Base-by-base conservation (phyloP, 2,113 vertebrate species). In the Nothobranchius kuhntae region DNA sequence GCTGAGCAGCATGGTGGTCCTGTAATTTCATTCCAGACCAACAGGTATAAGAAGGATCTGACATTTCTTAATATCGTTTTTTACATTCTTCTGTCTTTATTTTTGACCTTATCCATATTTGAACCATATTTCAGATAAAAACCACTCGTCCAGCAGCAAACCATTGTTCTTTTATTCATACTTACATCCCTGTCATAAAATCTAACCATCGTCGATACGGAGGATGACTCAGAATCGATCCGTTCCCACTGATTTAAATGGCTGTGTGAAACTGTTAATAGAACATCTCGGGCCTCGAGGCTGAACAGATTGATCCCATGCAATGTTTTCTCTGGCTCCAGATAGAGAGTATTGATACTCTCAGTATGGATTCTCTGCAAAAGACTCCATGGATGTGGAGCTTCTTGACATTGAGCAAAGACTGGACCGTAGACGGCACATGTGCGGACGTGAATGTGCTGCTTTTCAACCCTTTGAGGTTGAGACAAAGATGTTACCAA, bases 201-300 rank as follows among this genome's bases (percentile, higher is more conserved):
- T 78, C 13, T 68, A 61, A 53, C 56, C 65, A 47, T 79, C 77
- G 60, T 63, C 60, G 54, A 89, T 79, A 75, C 53, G 50, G 54
- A 73, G 50, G 68, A 79, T 54, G 84, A 78, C 79, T 84, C 65
- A 2, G 13, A 17, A 87, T 91, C 54, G 76, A 90, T 84, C 54
- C 9, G 26, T 71, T 58, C 45, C 50, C 38, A 14, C 82, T 86
- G 82, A 86, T 89, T 82, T 85, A 86, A 89, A 89, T 79, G 78
- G 55, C 77, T 76, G 81, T 86, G 86, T 78, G 79, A 86, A 84
- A 78, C 61, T 77, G 81, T 83, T 89, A 89, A 87, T 89, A 83
- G 81, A 87, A 86, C 85, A 87, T 85, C 82, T 86, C 73, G 60
- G 73, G 71, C 65, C 82, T 82, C 5, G 42, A 61, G 87, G 88